Conservation (phyloP, 2,113 vertebrate genomes). For the Psettodes erumei region DNA sequence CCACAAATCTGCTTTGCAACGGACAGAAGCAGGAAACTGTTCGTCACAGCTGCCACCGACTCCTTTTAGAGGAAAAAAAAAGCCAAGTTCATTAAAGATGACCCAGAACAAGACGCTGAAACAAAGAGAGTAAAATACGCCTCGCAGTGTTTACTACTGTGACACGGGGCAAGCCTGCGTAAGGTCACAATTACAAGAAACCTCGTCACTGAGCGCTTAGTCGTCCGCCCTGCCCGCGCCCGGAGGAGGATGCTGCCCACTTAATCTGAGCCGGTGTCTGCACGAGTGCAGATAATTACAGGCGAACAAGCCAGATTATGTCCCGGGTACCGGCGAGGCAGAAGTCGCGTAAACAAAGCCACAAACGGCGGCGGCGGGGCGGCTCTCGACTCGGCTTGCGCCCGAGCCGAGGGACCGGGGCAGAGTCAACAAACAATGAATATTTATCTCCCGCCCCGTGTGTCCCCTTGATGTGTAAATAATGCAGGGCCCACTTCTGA, state of each 20-base stretch:
- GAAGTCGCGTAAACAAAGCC: slow-evolving; percentile 55
- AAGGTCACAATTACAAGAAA: slow-evolving; percentile 38
- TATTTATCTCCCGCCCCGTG: slow-evolving; percentile 77
- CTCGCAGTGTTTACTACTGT: slow-evolving; percentile 27
- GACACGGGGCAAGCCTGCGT: slow-evolving; percentile 15
- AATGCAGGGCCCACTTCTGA: slow-evolving; percentile 78
- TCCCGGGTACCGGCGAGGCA: slow-evolving; percentile 36
- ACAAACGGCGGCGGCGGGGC: slow-evolving; percentile 37
- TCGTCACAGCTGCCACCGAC: slow-evolving; percentile 34
- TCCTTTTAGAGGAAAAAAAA: slow-evolving; percentile 15
- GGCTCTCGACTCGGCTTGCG: slow-evolving; percentile 48
- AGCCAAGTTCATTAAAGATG: slow-evolving; percentile 58
- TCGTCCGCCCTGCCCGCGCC: slow-evolving; percentile 13
- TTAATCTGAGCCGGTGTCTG: slow-evolving; percentile 40
- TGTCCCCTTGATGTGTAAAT: slow-evolving; percentile 85
- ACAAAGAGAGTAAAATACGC: slow-evolving; percentile 41
- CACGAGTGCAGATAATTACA: slow-evolving; percentile 63
- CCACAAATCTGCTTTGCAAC: slow-evolving; percentile 49
- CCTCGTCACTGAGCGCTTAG: slow-evolving; percentile 12
- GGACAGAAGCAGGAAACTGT: slow-evolving; percentile 63
- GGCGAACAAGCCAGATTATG: slow-evolving; percentile 58
- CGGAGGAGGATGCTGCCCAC: slow-evolving; percentile 40
- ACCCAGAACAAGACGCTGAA: slow-evolving; percentile 59
- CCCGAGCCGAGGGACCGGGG: slow-evolving; percentile 65
- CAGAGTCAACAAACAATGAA: slow-evolving; percentile 83